phyloP scores from a whole-genome alignment of 2,797 vertebrate genomes.

The Psittacula echo region DNA sequence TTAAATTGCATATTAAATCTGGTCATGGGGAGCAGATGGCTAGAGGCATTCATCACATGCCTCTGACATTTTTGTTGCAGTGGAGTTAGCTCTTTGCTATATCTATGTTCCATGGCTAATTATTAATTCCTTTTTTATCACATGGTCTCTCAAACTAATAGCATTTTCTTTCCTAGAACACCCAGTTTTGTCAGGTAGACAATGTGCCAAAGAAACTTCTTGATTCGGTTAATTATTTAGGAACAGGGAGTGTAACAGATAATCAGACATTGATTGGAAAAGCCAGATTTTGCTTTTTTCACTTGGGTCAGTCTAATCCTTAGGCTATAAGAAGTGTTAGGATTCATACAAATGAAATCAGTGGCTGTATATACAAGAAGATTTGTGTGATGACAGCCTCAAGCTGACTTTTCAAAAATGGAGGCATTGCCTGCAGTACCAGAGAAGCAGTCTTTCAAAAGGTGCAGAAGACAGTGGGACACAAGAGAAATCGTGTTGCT shows the following conservation, averaged over 20 bases:
- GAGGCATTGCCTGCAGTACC: background rate
- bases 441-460: background rate
- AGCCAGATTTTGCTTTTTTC: background rate
- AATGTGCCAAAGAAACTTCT: background rate
- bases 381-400: background rate
- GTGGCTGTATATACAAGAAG: background rate
- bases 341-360: background rate
- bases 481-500: background rate
- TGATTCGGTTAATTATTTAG: background rate
- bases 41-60: background rate
- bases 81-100: background rate
- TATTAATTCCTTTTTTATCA: background rate
- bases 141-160: background rate
- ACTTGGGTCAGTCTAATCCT: background rate
- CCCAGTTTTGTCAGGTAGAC: background rate
- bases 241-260: background rate
- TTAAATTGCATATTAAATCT: conserved; percentile 37
- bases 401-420: background rate
- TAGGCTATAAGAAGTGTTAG: background rate
- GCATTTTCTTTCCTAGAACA: background rate
- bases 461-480: background rate
- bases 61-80: conserved; percentile 24
- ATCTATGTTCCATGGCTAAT: background rate
- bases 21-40: conserved; percentile 28
- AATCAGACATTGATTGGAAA: background rate